These are phyloP conservation scores for Amphipoea lucens DNA, from an alignment of 2,888 invertebrate genomes.

Conservation along the genomic window DNA sequence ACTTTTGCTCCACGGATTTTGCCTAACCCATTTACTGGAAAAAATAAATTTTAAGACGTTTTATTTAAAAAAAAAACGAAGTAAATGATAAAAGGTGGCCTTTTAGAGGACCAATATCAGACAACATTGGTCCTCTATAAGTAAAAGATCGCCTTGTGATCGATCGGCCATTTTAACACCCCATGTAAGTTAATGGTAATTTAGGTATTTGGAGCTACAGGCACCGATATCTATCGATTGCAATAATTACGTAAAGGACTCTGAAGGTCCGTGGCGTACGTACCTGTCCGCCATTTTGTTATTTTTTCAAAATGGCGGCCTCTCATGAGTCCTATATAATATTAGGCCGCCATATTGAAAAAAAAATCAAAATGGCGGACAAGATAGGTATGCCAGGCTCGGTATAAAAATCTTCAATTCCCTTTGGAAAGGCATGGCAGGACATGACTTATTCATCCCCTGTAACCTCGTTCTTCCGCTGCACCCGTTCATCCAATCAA, in stretches of 20 bases:
- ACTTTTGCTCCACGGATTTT: background rate
- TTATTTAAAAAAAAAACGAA: background rate
- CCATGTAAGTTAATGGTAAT: background rate
- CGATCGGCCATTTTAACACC: background rate
- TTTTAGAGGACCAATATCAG: background rate
- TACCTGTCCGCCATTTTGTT: too few species aligned
- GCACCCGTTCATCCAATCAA: slow-evolving; percentile 73
- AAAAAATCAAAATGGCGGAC: background rate
- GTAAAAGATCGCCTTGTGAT: too few species aligned
- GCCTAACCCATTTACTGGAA: background rate
- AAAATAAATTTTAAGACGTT: background rate
- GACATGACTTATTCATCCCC: slow-evolving; percentile 23
- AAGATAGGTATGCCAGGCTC: background rate
- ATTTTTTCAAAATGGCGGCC: too few species aligned
- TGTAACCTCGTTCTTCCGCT: slow-evolving; percentile 29
- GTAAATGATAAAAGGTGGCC: too few species aligned
- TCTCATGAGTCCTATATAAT: too few species aligned
- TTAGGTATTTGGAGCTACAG: background rate
- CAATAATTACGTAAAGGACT: too few species aligned
- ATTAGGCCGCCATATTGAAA: background rate
- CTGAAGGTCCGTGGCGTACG: too few species aligned
- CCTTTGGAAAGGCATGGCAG: background rate
- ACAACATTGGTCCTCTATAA: background rate
- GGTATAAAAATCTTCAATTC: background rate
- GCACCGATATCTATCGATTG: too few species aligned